Conservation (phyloP, 2,888 invertebrate species). For the Parelbella ahira region DNA sequence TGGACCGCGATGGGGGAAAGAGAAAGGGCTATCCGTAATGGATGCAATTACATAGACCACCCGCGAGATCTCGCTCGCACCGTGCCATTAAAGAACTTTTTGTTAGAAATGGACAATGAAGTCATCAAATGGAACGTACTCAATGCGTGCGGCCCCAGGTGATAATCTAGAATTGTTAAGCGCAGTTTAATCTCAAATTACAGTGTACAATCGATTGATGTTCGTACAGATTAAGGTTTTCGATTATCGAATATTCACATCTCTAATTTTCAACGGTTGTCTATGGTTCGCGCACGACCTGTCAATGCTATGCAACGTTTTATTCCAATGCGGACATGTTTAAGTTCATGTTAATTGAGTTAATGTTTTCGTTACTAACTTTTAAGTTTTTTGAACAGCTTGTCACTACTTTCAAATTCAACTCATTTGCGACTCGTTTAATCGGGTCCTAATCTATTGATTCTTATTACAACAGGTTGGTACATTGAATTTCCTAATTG, state of each 20-base stretch:
- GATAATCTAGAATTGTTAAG: constrained; percentile 23
- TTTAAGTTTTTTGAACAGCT: too few species aligned
- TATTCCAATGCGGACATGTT: too few species aligned
- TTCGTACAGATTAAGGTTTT: too few species aligned
- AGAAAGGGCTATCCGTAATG: constrained; percentile 46
- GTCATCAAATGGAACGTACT: constrained; percentile 52
- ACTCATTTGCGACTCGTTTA: too few species aligned
- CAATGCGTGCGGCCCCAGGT: constrained; percentile 29
- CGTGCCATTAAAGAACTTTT: constrained; percentile 55
- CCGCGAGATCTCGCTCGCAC: constrained; percentile 51
- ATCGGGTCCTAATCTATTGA: too few species aligned
- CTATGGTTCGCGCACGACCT: background rate
- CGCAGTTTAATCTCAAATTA: constrained; percentile 11
- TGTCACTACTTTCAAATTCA: too few species aligned
- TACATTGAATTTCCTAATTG: too few species aligned
- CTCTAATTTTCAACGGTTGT: too few species aligned
- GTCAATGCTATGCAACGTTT: too few species aligned
- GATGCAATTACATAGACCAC: constrained; percentile 69
- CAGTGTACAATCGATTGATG: constrained; percentile 14
- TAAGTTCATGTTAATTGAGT: too few species aligned
- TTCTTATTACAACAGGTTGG: too few species aligned
- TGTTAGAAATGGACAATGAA: constrained; percentile 64
- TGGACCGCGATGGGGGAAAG: constrained; percentile 34
- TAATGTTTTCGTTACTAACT: too few species aligned
- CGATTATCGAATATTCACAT: constrained; percentile 3